Percentiles rank a stretch among this genome's conserved stretches.
These are phyloP conservation scores for Callopanchax toddi DNA, from an alignment of 2,113 vertebrate species.

Conservation along the genomic window DNA sequence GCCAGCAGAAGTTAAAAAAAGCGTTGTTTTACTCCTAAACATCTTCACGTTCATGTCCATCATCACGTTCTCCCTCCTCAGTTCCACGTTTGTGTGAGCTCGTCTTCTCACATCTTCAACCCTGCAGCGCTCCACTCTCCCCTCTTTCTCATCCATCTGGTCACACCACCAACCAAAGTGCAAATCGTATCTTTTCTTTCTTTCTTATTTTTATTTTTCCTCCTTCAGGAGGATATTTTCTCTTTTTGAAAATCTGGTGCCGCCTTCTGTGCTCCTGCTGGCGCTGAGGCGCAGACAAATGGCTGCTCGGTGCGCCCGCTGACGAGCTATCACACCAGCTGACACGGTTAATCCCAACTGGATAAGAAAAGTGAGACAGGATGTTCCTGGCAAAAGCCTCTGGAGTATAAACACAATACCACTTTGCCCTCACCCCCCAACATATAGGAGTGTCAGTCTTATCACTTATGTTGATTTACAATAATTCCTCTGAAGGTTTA, in stretches of 20 bases:
- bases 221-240: constrained; percentile 9
- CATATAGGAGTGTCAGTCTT: constrained; percentile 24
- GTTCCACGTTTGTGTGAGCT: constrained; percentile 19
- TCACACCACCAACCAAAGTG: constrained; percentile 31
- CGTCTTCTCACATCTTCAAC: constrained; percentile 30
- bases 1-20: too few relatives aligned
- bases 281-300: constrained; percentile 68
- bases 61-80: neutral
- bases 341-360: constrained; percentile 60
- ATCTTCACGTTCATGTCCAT: neutral
- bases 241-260: constrained; percentile 53
- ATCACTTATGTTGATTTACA: constrained; percentile 16
- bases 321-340: constrained; percentile 64
- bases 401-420: constrained; percentile 24
- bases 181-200: constrained; percentile 27
- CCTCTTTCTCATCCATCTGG: constrained; percentile 52
- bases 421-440: constrained; percentile 13
- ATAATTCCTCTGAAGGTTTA: neutral
- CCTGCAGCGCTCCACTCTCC: constrained; percentile 20
- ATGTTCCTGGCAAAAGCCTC: constrained; percentile 46
- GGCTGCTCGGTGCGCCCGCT: constrained; percentile 44
- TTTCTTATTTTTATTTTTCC: neutral
- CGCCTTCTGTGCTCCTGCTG: constrained; percentile 60
- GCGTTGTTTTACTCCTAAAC: neutral
- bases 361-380: constrained; percentile 51